Percentiles rank a stretch among this genome's conserved stretches.
Evolutionary conservation across 2,888 invertebrate genomes (phyloP).

Genomic region (Galerucella pusilla): DNA sequence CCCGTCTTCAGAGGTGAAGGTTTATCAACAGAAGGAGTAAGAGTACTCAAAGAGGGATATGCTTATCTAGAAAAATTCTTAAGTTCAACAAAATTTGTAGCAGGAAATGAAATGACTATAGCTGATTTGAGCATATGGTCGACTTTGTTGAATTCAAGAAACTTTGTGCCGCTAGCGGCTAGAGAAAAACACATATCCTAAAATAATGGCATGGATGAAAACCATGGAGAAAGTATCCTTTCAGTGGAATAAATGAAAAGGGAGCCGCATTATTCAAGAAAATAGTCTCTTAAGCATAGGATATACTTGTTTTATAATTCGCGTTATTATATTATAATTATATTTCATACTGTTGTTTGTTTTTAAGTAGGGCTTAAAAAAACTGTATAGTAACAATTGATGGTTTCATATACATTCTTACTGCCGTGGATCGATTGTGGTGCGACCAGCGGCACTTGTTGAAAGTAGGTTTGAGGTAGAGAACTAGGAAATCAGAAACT

Average conservation of each 20-base stretch:
- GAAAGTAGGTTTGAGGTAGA: too few species aligned
- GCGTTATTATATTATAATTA: too few species aligned
- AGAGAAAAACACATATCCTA: background rate
- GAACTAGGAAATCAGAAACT: too few species aligned
- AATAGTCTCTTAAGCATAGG: background rate
- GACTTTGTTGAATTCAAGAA: background rate
- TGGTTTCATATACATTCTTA: too few species aligned
- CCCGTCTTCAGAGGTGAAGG: background rate
- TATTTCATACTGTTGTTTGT: too few species aligned
- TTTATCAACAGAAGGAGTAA: background rate
- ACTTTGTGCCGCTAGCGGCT: background rate
- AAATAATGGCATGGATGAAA: background rate
- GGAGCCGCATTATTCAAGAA: background rate
- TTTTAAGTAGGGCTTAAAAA: too few species aligned
- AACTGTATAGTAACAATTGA: too few species aligned
- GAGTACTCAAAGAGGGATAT: background rate
- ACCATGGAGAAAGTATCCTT: background rate
- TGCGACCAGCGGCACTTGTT: too few species aligned
- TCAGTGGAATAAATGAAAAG: background rate
- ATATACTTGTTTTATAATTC: too few species aligned
- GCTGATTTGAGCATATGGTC: slow-evolving; percentile 5
- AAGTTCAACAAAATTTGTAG: background rate
- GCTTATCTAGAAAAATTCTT: background rate
- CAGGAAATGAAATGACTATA: background rate
- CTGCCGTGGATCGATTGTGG: too few species aligned